Percentiles rank a stretch among this genome's conserved stretches.
Evolutionary conservation across 2,888 invertebrate species (phyloP).

Genomic region (Heliconius aoede): DNA sequence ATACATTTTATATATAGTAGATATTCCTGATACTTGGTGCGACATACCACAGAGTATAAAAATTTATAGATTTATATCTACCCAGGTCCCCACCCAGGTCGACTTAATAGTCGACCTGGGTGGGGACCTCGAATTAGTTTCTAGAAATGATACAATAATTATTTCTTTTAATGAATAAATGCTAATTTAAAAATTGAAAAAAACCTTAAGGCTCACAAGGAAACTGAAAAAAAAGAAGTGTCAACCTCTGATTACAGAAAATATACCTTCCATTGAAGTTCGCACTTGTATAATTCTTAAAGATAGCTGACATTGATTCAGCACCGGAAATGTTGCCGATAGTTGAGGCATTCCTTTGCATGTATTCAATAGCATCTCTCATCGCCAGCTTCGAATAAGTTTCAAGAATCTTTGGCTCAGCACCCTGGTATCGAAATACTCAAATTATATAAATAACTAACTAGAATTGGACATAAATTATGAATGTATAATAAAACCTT

Average conservation of each 20-base stretch:
- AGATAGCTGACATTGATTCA: slow-evolving; percentile 95
- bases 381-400: slow-evolving; percentile 96
- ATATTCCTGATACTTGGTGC: too few species aligned
- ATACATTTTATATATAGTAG: neutral
- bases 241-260: neutral
- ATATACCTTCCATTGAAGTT: slow-evolving; percentile 92
- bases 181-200: too few species aligned
- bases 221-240: neutral
- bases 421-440: slow-evolving; percentile 80
- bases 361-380: slow-evolving; percentile 96
- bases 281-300: slow-evolving; percentile 93
- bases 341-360: slow-evolving; percentile 93
- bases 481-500: neutral
- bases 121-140: too few species aligned
- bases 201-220: too few species aligned
- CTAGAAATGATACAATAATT: too few species aligned
- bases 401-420: slow-evolving; percentile 96
- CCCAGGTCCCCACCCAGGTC: too few species aligned
- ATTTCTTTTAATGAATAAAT: too few species aligned
- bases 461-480: neutral
- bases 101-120: too few species aligned
- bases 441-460: neutral
- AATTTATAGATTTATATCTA: too few species aligned
- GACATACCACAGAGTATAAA: too few species aligned
- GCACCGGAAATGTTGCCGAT: slow-evolving; percentile 94